phyloP scores from a whole-genome alignment of 2,797 vertebrate species.

The Sebastes aleutianus region DNA sequence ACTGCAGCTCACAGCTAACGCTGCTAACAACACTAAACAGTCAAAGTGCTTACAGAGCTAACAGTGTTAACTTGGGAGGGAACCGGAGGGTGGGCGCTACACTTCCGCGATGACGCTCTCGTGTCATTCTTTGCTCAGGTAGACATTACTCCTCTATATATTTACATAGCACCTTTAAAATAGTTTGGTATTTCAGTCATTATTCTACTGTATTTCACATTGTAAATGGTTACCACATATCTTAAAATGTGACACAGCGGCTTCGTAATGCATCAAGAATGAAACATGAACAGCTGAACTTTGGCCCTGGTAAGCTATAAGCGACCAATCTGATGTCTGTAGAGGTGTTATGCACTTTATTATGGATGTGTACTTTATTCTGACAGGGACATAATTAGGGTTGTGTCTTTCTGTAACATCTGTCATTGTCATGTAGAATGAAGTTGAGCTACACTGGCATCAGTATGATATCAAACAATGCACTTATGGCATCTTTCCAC shows the following conservation, averaged over 20 bases:
- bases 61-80: no score
- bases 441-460: background rate
- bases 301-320: background rate
- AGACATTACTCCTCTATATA: no score
- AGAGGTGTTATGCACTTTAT: background rate
- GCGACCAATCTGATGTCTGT: background rate
- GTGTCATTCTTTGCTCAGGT: no score
- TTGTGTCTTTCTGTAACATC: background rate
- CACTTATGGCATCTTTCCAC: background rate
- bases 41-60: no score
- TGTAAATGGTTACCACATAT: background rate
- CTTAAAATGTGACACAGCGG: background rate
- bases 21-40: no score
- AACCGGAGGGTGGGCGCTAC: background rate
- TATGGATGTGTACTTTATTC: background rate
- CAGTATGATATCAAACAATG: background rate
- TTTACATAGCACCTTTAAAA: background rate
- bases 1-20: no score
- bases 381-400: background rate
- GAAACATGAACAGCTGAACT: background rate
- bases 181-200: background rate
- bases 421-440: background rate
- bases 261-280: background rate
- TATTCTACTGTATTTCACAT: background rate
- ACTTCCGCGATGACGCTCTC: no score